These are phyloP conservation scores for Isurus oxyrinchus DNA, from an alignment of 2,113 vertebrate genomes.

Conservation along the genomic window DNA sequence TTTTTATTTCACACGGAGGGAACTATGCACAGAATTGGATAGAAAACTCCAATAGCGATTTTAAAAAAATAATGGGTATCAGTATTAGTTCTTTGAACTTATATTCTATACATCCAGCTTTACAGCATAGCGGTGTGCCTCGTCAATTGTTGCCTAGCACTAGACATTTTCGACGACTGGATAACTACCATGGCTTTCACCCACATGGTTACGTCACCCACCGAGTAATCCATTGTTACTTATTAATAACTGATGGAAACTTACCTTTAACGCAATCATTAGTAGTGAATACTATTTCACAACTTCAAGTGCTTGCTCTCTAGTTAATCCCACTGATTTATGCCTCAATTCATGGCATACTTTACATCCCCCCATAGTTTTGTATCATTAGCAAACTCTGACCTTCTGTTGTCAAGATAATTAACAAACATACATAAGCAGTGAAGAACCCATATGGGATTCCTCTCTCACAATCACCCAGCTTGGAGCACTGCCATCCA, in stretches of 20 bases:
- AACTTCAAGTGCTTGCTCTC: neutral
- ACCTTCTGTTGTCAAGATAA: neutral
- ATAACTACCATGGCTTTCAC: neutral
- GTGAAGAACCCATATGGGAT: neutral
- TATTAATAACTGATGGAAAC: neutral
- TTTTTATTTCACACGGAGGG: neutral
- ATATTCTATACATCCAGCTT: neutral
- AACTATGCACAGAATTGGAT: too few relatives aligned
- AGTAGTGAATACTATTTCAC: neutral
- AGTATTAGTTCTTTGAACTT: neutral
- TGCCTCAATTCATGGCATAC: neutral
- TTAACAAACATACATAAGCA: neutral
- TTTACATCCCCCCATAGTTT: neutral
- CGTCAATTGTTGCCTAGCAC: neutral
- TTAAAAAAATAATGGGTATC: neutral
- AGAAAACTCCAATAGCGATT: neutral
- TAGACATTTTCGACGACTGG: neutral
- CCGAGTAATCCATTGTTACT: neutral
- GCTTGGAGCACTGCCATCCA: neutral
- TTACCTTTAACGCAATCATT: neutral
- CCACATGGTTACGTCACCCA: neutral
- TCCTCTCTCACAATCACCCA: neutral
- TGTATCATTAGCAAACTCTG: neutral
- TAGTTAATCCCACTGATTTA: neutral
- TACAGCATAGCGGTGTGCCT: neutral